phyloP scores from a whole-genome alignment of 1,140 invertebrate species.

The Drosophila asahinai region DNA sequence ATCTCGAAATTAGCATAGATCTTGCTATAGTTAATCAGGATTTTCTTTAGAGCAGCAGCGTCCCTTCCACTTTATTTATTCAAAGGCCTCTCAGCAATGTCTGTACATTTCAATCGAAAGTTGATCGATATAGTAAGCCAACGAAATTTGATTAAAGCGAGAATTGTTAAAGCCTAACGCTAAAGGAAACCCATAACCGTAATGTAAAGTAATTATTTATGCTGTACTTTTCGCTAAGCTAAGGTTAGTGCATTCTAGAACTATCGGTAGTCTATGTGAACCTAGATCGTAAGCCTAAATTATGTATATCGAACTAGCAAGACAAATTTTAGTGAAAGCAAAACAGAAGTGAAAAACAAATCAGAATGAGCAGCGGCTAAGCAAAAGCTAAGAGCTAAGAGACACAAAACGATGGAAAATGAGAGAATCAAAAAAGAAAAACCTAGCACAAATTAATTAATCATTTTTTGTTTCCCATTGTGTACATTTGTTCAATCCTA shows the following conservation, averaged over 20 bases:
- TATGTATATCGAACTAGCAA: conserved; percentile 79
- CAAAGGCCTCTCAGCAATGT: conserved; percentile 41
- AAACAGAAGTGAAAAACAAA: conserved; percentile 38
- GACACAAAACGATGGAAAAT: conserved; percentile 37
- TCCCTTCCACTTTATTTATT: conserved; percentile 40
- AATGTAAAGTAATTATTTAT: conserved; percentile 84
- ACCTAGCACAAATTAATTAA: conserved; percentile 80
- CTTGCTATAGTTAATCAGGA: conserved; percentile 30
- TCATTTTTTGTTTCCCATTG: conserved; percentile 63
- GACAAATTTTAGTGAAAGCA: conserved; percentile 79
- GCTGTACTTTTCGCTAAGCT: conserved; percentile 83
- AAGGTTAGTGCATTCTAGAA: conserved; percentile 85
- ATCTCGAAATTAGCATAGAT: conserved; percentile 57
- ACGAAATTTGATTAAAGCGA: conserved; percentile 47
- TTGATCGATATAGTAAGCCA: conserved; percentile 37
- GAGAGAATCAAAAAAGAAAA: conserved; percentile 53
- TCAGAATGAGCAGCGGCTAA: conserved; percentile 25
- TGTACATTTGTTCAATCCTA: conserved; percentile 41
- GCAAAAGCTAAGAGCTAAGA: conserved; percentile 17
- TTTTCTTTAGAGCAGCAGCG: conserved; percentile 37
- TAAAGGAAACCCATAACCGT: conserved; percentile 55
- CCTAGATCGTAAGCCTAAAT: conserved; percentile 74
- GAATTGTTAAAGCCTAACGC: conserved; percentile 64
- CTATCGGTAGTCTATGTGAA: conserved; percentile 81
- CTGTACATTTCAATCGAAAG: conserved; percentile 43